Base-by-base conservation (phyloP, 2,888 invertebrate species). In the Athrips mouffetella region DNA sequence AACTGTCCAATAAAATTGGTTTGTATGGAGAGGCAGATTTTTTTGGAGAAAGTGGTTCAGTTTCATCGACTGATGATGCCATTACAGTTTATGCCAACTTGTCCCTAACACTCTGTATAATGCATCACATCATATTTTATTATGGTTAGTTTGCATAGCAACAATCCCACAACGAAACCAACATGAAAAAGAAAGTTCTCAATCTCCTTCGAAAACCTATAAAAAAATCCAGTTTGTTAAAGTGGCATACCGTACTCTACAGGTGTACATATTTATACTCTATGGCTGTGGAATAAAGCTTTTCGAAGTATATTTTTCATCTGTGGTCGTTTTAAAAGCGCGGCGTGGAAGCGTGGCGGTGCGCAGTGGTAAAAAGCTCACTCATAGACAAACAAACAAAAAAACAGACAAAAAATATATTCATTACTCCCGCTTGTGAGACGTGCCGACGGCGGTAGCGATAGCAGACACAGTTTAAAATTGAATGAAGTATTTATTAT, bases 371-470 rank as follows among this genome's bases (percentile, higher is more conserved):
- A 49, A 49, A 49, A 49, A 49, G 49, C 46, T 49, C 27, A 27
- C 45, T 41, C 18, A 41, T 27, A 49, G 41, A 46, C 49, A 49
- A 46, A 49, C 49, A 49, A 45, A 45, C 41, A 49, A 49, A 49
- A 39, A 49, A 49, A 46, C 41, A 16, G 18, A 46, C 40, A 49
- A 49, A 45, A 49, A 49, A 46, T 46, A 45, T 45, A 49, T 49
- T 49, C 45, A 49, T 49, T 49, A 49, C 49, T 25, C 37, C 29
- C 15, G 45, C 23, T 30, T 49, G 45, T 40, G 41, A 49, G 46
- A 46, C 45, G 40, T 29, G 45, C 49, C 41, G 45, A 45, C 49
- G 31, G 35, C 31, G 37, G 33, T 18, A 37, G 20, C 20, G 37
- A 21, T 4, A 37, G 37, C 37, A 37, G 20, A n/a, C n/a, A n/a